phyloP scores from a whole-genome alignment of 2,113 vertebrate species.

The Microcebus ravelobensis region DNA sequence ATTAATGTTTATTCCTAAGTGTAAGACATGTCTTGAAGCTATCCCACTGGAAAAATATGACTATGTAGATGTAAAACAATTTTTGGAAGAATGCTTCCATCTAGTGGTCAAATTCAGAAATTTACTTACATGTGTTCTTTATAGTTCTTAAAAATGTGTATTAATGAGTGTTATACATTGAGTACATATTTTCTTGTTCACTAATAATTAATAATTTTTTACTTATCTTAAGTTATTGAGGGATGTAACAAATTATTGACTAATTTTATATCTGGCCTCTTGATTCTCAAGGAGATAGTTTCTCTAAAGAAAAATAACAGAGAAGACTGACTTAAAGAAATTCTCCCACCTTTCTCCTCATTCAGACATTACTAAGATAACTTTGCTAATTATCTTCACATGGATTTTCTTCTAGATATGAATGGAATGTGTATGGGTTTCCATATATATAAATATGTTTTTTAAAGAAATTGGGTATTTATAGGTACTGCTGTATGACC shows the following conservation, averaged over 20 bases:
- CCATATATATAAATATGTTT: not conserved
- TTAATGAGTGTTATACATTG: not conserved
- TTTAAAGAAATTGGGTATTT: not conserved
- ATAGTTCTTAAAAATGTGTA: not conserved
- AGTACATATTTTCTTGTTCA: not conserved
- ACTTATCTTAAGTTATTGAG: not conserved
- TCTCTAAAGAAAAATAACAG: not conserved
- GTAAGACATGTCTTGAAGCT: not conserved
- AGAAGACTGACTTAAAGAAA: not conserved
- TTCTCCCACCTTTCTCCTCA: not conserved
- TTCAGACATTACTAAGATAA: not conserved
- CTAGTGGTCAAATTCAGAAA: constrained; percentile 52
- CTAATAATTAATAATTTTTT: not conserved
- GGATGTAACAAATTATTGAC: not conserved
- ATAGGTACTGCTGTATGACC: not conserved
- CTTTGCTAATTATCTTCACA: not conserved
- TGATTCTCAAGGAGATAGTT: not conserved
- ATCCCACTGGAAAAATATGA: not conserved
- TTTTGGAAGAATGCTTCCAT: constrained; percentile 55
- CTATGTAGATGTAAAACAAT: not conserved
- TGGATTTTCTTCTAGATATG: not conserved
- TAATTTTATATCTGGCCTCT: not conserved
- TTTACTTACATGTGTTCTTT: not conserved
- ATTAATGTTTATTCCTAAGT: not conserved
- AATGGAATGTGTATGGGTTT: not conserved